Percentiles rank a stretch among this genome's conserved stretches.
Evolutionary conservation across 2,113 vertebrate genomes (phyloP).

Genomic region (Gymnarchus niloticus): DNA sequence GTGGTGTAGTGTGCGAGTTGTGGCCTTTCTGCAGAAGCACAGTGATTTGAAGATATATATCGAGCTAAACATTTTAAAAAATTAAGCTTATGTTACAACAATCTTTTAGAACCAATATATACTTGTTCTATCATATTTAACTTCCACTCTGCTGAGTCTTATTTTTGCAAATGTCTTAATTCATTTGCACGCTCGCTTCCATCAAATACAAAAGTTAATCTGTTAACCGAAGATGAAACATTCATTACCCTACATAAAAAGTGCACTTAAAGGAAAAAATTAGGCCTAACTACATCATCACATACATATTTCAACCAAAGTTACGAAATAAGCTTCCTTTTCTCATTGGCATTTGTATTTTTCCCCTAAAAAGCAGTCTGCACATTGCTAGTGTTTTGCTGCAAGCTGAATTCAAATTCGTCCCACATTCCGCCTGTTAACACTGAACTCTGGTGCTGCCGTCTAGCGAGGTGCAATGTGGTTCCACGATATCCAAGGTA

Average conservation of each 20-base stretch:
- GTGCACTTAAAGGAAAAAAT: constrained; percentile 56
- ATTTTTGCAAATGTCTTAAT: constrained; percentile 42
- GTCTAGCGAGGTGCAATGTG: background rate
- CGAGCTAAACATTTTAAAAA: constrained; percentile 26
- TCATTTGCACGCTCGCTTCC: constrained; percentile 29
- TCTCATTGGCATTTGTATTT: background rate
- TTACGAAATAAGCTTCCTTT: background rate
- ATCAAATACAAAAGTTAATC: constrained; percentile 34
- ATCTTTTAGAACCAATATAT: constrained; percentile 30
- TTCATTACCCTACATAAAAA: constrained; percentile 56
- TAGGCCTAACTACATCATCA: constrained; percentile 48
- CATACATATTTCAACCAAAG: constrained; percentile 32
- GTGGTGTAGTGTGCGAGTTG: background rate
- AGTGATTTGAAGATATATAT: constrained; percentile 15
- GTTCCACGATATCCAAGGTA: background rate
- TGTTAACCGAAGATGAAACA: constrained; percentile 40
- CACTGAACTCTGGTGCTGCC: background rate
- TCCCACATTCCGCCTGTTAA: background rate
- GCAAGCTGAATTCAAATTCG: background rate
- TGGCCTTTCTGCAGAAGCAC: constrained; percentile 2
- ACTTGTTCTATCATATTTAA: constrained; percentile 31
- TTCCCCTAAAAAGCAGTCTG: background rate
- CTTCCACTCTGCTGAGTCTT: constrained; percentile 28
- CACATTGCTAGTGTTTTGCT: background rate
- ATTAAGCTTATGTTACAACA: constrained; percentile 21